Percentiles rank a stretch among this genome's conserved stretches.
phyloP scores from a whole-genome alignment of 2,797 vertebrate species.

The Catostomus latipinnis region DNA sequence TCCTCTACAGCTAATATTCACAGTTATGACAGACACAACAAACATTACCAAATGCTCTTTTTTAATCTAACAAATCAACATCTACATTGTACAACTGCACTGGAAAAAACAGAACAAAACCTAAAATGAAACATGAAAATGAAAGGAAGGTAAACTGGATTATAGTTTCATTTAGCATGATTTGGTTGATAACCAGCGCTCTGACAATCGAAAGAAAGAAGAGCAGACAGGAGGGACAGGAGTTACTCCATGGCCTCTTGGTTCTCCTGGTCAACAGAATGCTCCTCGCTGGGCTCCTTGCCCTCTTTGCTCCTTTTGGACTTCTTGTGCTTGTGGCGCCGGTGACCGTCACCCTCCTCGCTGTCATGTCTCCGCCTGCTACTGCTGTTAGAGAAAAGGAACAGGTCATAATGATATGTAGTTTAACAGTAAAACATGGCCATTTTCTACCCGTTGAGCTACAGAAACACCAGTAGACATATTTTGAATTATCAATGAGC shows the following conservation, averaged over 20 bases:
- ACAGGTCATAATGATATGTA: slow-evolving; percentile 1
- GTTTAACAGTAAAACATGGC: background rate
- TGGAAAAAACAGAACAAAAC: slow-evolving; percentile 36
- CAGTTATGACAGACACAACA: slow-evolving; percentile 24
- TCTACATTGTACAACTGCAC: slow-evolving; percentile 58
- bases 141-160: slow-evolving; percentile 38
- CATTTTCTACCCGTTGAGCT: no score
- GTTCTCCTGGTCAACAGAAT: slow-evolving; percentile 89
- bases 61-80: slow-evolving; percentile 64
- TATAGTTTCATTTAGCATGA: slow-evolving; percentile 33
- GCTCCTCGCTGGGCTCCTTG: slow-evolving; percentile 90
- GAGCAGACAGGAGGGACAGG: slow-evolving; percentile 50
- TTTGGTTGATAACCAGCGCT: slow-evolving; percentile 14
- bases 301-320: slow-evolving; percentile 99
- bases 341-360: slow-evolving; percentile 95
- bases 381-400: slow-evolving; percentile 80
- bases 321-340: slow-evolving; percentile 99
- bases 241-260: slow-evolving; percentile 85
- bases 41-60: slow-evolving; percentile 60
- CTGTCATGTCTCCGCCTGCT: slow-evolving; percentile 96
- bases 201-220: background rate
- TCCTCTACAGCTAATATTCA: background rate
- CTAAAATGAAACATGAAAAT: slow-evolving; percentile 36
- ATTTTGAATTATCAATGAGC: no score
- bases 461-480: no score